These are phyloP conservation scores for Drosophila mercatorum DNA, from an alignment of 2,888 invertebrate species.

Conservation along the genomic window DNA sequence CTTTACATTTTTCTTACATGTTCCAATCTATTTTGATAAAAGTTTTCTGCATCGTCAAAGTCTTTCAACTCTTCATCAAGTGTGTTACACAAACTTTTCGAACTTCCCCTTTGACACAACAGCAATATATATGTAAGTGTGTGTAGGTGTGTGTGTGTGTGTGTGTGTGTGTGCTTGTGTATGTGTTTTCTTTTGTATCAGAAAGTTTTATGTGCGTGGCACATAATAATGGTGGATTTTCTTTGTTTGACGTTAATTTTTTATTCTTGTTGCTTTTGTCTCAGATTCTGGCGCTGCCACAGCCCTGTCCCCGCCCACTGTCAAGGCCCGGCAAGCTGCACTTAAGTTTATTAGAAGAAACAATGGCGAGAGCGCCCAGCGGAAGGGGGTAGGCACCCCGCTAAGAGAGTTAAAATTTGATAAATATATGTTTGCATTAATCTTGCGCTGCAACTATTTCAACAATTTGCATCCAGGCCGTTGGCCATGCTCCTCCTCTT, in stretches of 20 bases:
- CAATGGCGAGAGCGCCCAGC: constrained; percentile 37
- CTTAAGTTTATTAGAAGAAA: constrained; percentile 79
- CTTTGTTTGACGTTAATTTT: constrained; percentile 81
- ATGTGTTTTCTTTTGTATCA: constrained; percentile 44
- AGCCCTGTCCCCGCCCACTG: constrained; percentile 4
- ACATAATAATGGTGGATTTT: constrained; percentile 83
- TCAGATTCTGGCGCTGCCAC: constrained; percentile 48
- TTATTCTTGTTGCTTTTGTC: constrained; percentile 72
- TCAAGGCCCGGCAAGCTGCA: constrained; percentile 56
- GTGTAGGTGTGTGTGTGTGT: not conserved
- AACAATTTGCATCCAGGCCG: constrained; percentile 68
- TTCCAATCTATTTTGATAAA: too few relatives aligned
- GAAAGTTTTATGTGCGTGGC: constrained; percentile 75
- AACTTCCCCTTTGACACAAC: constrained; percentile 22
- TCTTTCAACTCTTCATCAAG: not conserved
- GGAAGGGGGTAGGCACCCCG: constrained; percentile 7
- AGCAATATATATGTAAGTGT: not conserved
- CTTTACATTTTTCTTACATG: not conserved
- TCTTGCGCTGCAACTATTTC: constrained; percentile 68
- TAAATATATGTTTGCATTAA: constrained; percentile 69
- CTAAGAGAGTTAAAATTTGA: constrained; percentile 65
- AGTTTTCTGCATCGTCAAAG: not conserved
- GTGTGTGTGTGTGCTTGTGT: constrained; percentile 19
- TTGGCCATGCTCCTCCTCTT: constrained; percentile 1
- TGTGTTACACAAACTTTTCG: constrained; percentile 21